Percentiles rank a stretch among this genome's conserved stretches.
These are phyloP conservation scores for Pseudomyrmex sp. DNA, from an alignment of 1,140 invertebrate species.

Conservation along the genomic window DNA sequence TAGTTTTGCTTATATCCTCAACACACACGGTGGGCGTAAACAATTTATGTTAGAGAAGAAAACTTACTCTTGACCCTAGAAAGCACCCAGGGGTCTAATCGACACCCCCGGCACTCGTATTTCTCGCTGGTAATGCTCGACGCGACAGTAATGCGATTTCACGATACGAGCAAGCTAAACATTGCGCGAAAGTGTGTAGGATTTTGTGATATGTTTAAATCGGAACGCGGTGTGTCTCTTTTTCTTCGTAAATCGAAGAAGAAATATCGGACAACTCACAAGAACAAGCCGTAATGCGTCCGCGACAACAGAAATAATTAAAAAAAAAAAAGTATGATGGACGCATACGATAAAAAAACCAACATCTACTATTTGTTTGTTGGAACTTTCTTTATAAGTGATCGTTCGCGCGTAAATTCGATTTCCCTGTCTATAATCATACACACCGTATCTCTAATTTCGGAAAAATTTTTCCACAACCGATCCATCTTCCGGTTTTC, in stretches of 20 bases:
- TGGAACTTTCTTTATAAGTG: neutral
- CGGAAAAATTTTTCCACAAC: neutral
- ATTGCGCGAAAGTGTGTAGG: neutral
- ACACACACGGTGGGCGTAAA: neutral
- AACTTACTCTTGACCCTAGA: neutral
- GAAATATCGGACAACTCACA: no score
- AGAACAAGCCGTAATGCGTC: no score
- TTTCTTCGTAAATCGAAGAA: no score
- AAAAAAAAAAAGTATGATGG: neutral
- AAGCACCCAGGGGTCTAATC: neutral
- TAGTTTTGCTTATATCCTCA: neutral
- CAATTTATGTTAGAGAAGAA: neutral
- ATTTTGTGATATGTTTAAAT: neutral
- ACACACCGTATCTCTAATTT: constrained; percentile 17
- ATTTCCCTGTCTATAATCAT: neutral
- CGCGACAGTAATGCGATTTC: constrained; percentile 20
- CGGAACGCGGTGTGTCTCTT: no score
- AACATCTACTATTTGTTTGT: neutral
- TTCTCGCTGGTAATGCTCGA: neutral
- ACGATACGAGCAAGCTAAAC: neutral
- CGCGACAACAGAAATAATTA: no score
- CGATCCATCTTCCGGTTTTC: constrained; percentile 15
- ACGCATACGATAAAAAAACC: neutral
- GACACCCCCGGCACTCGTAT: neutral
- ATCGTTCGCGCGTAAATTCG: neutral